Evolutionary conservation across 1,140 invertebrate genomes (phyloP), one percentile per base, ranked within the genome.

Genomic region (Galleria mellonella): DNA sequence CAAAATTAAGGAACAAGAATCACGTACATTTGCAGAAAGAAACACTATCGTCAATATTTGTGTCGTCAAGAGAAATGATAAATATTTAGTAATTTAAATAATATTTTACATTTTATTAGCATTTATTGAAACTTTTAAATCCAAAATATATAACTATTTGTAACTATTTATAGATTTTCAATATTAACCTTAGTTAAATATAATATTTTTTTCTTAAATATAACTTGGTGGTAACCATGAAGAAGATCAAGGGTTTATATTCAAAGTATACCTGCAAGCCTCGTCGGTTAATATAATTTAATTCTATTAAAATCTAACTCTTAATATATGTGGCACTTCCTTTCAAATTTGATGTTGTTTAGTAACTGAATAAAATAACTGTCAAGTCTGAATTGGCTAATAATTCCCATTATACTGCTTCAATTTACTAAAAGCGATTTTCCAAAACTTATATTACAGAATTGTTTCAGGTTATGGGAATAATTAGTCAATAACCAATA

Each of bases 341-440:
- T 52, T 32, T 8, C 30, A 33, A 39, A 42, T 3, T 52, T 15
- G 50, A 52, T 52, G 50, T 52, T 43, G 44, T 52, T 39, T 47
- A 38, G 44, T 52, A 47, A 47, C 39, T 8, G 12, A 36, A 17
- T 37, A 17, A 10, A 15, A 15, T 23, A 37, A 37, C 35, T 37
- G 14, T 37, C 35, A 37, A 17, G 4, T 5, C 9, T 35, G 14
- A 15, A 37, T 17, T 37, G 35, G 10, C 35, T 37, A 15, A 17
- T 37, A 1, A 17, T 37, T 37, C 32, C 14, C 6, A n/a, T 12
- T 33, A 33, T 33, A 12, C 2, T 33, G 11, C n/a, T 12, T 12
- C 1, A 12, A 7, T 12, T 11, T 12, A 2, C 12, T 11, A 7
- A 11, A 12, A 7, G 11, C 10, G 6, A 33, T 2, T 11, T 33